These are phyloP conservation scores for Bettongia penicillata DNA, from an alignment of 2,113 vertebrate genomes.

Conservation along the genomic window DNA sequence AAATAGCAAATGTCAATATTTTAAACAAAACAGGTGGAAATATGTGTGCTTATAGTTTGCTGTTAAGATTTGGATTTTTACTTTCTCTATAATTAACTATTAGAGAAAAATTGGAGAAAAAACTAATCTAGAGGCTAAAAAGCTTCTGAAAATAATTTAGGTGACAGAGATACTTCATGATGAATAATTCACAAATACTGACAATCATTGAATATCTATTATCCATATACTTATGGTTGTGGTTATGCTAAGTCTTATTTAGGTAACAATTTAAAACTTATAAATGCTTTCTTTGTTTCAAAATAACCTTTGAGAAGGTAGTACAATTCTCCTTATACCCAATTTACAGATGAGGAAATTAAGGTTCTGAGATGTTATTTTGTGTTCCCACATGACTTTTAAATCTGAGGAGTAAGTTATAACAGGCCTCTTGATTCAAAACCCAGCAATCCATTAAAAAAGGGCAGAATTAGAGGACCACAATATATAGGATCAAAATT, in stretches of 20 bases:
- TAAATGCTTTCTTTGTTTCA: neutral
- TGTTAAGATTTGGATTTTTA: neutral
- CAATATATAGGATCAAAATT: neutral
- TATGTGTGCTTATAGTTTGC: neutral
- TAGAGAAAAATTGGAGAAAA: neutral
- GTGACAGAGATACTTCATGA: neutral
- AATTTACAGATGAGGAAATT: neutral
- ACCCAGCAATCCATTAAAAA: neutral
- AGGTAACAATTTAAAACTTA: neutral
- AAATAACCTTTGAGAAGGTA: neutral
- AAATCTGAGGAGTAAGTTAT: neutral
- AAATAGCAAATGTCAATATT: slow-evolving; percentile 16
- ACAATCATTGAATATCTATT: neutral
- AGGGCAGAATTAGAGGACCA: neutral
- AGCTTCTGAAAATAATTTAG: neutral
- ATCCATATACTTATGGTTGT: neutral
- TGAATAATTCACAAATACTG: neutral
- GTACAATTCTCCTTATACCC: neutral
- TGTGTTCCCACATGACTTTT: neutral
- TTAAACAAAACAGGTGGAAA: slow-evolving; percentile 9
- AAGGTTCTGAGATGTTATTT: neutral
- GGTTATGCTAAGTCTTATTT: neutral
- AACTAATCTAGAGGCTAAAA: neutral
- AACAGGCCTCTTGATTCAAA: neutral
- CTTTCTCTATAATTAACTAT: neutral